Conservation (phyloP, 2,888 invertebrate genomes). For the Agapostemon virescens region DNA sequence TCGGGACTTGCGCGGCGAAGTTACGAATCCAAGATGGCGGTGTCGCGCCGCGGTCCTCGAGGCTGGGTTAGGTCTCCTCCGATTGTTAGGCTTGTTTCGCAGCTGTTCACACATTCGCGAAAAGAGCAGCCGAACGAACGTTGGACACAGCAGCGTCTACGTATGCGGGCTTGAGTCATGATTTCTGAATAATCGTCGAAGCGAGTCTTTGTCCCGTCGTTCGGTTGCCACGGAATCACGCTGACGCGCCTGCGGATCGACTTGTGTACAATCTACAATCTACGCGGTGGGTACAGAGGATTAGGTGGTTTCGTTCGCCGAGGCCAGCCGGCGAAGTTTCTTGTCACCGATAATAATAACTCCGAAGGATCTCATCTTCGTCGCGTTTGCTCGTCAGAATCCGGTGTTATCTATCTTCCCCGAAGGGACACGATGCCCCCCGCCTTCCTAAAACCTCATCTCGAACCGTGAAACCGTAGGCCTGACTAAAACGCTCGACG, state of each 20-base stretch:
- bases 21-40: not conserved
- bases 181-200: slow-evolving; percentile 67
- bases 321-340: not conserved
- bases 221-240: slow-evolving; percentile 56
- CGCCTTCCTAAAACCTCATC: not conserved
- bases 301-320: slow-evolving; percentile 11
- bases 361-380: not conserved
- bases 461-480: not conserved
- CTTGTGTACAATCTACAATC: slow-evolving; percentile 9
- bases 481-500: slow-evolving; percentile 15
- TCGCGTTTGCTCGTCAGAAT: not conserved
- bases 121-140: slow-evolving; percentile 35
- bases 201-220: slow-evolving; percentile 52
- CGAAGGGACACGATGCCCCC: not conserved
- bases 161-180: slow-evolving; percentile 62
- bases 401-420: not conserved
- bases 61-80: slow-evolving; percentile 15
- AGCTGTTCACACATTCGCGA: slow-evolving; percentile 38
- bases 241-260: slow-evolving; percentile 42
- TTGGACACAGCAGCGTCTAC: slow-evolving; percentile 36
- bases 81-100: slow-evolving; percentile 16
- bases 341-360: slow-evolving; percentile 16
- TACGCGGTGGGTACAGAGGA: not conserved
- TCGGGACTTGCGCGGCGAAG: not conserved
- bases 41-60: not conserved